Conservation (phyloP, 2,113 vertebrate species). For the Cervus canadensis region DNA sequence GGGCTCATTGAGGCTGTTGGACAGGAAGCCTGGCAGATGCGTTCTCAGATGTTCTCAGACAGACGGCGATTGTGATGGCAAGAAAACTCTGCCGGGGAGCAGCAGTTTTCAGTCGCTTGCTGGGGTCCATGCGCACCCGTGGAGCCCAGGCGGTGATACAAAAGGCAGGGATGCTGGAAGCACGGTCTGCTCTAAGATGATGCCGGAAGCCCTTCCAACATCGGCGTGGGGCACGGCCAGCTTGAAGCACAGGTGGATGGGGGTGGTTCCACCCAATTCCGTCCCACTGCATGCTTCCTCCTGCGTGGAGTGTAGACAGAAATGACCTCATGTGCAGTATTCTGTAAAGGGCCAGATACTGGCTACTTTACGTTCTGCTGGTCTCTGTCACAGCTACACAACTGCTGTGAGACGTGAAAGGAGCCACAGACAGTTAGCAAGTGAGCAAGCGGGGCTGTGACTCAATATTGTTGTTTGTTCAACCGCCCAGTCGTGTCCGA, state of each 20-base stretch:
- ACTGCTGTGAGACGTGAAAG: rapidly evolving
- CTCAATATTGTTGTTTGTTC: rapidly evolving
- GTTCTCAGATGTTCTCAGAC: neutral
- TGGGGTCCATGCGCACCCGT: rapidly evolving
- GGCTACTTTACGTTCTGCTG: neutral
- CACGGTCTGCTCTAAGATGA: neutral
- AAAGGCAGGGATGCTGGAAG: neutral
- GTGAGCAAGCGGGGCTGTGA: neutral
- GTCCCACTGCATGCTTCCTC: neutral
- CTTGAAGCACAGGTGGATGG: neutral
- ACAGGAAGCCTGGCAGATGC: neutral
- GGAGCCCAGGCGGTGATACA: neutral
- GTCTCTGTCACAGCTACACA: neutral
- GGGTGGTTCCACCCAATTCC: rapidly evolving
- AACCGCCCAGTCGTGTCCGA: neutral
- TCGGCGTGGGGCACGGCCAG: neutral
- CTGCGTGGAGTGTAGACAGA: neutral
- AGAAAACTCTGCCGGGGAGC: neutral
- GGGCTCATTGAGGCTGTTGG: no score
- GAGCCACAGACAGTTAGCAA: neutral
- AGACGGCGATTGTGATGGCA: neutral
- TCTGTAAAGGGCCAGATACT: neutral
- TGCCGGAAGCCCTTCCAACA: neutral
- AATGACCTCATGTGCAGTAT: neutral
- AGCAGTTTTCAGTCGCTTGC: neutral